A percentile compares a stretch with the other conserved stretches of the same genome.
phyloP scores from a whole-genome alignment of 1,140 invertebrate genomes.

The Sarcophaga peregrina region DNA sequence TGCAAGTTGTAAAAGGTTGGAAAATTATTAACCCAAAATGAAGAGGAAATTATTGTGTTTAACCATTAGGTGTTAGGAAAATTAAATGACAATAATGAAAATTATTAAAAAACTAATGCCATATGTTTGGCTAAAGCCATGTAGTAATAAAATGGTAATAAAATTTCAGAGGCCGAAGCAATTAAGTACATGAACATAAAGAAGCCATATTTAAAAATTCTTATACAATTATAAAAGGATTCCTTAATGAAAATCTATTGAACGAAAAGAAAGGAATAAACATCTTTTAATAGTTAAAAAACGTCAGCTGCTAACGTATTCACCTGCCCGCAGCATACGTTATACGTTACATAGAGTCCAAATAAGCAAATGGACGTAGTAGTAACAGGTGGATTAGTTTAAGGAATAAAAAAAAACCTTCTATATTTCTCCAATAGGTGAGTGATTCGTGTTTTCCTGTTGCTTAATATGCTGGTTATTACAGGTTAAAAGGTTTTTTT shows the following conservation, averaged over 20 bases:
- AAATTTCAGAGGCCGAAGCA: neutral
- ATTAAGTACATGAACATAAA: neutral
- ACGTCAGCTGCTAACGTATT: slow-evolving; percentile 56
- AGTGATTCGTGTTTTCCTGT: slow-evolving; percentile 3
- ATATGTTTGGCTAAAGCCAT: neutral
- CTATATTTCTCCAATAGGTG: no score
- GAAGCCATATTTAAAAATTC: neutral
- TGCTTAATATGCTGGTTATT: slow-evolving; percentile 15
- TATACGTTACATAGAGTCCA: neutral
- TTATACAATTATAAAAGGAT: neutral
- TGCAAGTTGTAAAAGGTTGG: neutral
- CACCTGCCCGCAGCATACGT: slow-evolving; percentile 54
- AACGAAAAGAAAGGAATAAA: no score
- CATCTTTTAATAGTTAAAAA: slow-evolving; percentile 28
- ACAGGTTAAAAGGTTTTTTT: neutral
- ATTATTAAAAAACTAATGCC: neutral
- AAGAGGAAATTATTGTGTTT: slow-evolving; percentile 36
- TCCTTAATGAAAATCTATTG: neutral
- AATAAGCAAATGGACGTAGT: neutral
- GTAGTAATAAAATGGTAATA: no score
- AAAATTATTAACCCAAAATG: neutral
- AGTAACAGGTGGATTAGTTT: slow-evolving; percentile 33
- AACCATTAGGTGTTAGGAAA: slow-evolving; percentile 28
- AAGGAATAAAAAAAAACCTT: neutral
- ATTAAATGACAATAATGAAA: slow-evolving; percentile 35